Evolutionary conservation across 1,140 invertebrate species (phyloP), one percentile per base, ranked within the genome.

Genomic region (Neuroterus valhalla): DNA sequence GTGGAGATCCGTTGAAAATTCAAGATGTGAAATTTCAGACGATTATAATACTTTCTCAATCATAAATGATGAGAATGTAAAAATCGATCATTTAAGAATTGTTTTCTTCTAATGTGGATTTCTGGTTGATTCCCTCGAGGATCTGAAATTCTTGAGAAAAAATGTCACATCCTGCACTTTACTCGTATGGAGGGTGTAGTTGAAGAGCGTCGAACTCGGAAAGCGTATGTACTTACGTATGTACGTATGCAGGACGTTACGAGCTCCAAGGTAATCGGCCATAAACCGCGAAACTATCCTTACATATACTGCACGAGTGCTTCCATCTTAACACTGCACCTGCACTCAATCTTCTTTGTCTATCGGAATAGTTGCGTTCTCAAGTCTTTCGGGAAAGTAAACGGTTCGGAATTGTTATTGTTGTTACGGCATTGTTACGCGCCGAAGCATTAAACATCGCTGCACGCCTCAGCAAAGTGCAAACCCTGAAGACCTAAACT

Each of bases 241-340:
- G 71, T 79, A 79, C 72, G 80, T 80, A 79, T 79, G 79, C 74
- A 73, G 71, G 71, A 83, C 81, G 85, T 88, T 88, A 88, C 84
- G 85, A 83, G 77, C 82, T 84, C 79, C 80, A 67, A 80, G 78
- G 84, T 90, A 88, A 89, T 90, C 87, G 87, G 78, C 82, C 86
- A 85, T 90, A 90, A 90, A 90, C 81, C 82, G 81, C 81, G 82
- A 82, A 88, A 87, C 86, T 86, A 87, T 88, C 82, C 79, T 82
- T 82, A 84, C 83, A 77, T 85, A 85, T 78, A 67, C 52, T 66
- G 55, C 70, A 67, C 67, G 68, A 77, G 70, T 67, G 55, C 75
- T 75, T 71, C 69, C 74, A 78, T 71, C 78, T 70, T 79, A 75
- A 62, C 81, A 77, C 82, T 74, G 81, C 86, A 88, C 81, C 82